phyloP scores from a whole-genome alignment of 2,888 invertebrate genomes.

The Uloborus plumipes region DNA sequence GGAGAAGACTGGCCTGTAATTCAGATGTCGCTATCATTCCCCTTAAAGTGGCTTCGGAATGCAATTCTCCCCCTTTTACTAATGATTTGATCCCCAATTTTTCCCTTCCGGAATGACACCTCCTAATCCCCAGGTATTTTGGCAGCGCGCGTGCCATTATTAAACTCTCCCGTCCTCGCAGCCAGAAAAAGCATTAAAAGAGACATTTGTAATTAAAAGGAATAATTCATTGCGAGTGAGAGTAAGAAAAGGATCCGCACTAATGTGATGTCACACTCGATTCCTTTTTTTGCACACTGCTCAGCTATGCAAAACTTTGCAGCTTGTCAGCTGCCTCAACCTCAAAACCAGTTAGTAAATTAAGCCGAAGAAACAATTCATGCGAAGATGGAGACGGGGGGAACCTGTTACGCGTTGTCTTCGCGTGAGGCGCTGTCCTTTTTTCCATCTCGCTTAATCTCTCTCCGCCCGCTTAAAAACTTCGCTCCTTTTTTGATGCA shows the following conservation, averaged over 20 bases:
- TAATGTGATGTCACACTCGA: constrained; percentile 57
- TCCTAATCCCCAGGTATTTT: constrained; percentile 61
- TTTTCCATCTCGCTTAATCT: too few species aligned
- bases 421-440: not conserved
- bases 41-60: constrained; percentile 44
- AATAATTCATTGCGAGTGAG: constrained; percentile 60
- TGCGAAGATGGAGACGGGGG: constrained; percentile 23
- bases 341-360: constrained; percentile 58
- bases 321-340: constrained; percentile 38
- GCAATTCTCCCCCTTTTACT: constrained; percentile 45
- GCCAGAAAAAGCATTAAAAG: constrained; percentile 41
- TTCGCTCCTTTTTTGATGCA: too few species aligned
- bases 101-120: constrained; percentile 54
- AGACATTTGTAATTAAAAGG: constrained; percentile 61
- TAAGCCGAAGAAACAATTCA: constrained; percentile 51
- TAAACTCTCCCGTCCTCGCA: constrained; percentile 34
- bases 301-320: constrained; percentile 50
- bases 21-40: constrained; percentile 26
- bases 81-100: constrained; percentile 64
- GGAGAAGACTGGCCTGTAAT: constrained; percentile 38
- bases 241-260: constrained; percentile 26
- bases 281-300: constrained; percentile 48
- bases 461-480: too few species aligned
- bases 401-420: constrained; percentile 10
- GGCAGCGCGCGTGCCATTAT: constrained; percentile 48